Conservation (phyloP, 2,888 invertebrate genomes). For the Brachylomia viminalis region DNA sequence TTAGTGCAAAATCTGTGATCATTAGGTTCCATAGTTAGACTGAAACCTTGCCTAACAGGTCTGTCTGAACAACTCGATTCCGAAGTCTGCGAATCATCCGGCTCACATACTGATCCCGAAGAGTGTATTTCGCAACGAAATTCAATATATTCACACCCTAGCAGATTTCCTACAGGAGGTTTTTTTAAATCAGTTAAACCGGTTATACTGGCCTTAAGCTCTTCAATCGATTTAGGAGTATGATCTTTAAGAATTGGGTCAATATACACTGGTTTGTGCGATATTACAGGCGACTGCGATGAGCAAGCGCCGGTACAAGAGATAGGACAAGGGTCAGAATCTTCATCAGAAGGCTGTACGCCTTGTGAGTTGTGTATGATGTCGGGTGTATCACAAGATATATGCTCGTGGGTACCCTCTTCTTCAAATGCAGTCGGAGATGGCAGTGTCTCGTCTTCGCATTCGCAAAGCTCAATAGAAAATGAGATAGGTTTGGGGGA, state of each 20-base stretch:
- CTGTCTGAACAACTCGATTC: background rate
- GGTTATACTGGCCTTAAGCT: constrained; percentile 37
- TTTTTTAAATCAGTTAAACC: constrained; percentile 16
- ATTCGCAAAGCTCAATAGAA: background rate
- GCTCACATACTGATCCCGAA: background rate
- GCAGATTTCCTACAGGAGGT: background rate
- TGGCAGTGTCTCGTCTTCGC: background rate
- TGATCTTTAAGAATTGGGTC: constrained; percentile 31
- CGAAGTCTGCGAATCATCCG: background rate
- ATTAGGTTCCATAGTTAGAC: constrained; percentile 43
- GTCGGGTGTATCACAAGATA: constrained; percentile 3
- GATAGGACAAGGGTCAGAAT: background rate
- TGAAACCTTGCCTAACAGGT: constrained; percentile 25
- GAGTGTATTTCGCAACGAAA: background rate
- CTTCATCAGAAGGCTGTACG: background rate
- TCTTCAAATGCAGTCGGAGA: constrained; percentile 6
- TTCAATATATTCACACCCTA: constrained; percentile 26
- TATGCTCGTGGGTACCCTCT: constrained; percentile 4
- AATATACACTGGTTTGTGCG: background rate
- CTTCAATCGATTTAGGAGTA: constrained; percentile 25
- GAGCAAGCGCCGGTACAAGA: background rate
- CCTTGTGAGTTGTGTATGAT: constrained; percentile 8
- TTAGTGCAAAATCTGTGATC: constrained; percentile 44
- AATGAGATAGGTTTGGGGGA: background rate
- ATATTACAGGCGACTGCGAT: too few relatives aligned